Base-by-base conservation (phyloP, 2,888 invertebrate species). In the Chirona hameri region DNA sequence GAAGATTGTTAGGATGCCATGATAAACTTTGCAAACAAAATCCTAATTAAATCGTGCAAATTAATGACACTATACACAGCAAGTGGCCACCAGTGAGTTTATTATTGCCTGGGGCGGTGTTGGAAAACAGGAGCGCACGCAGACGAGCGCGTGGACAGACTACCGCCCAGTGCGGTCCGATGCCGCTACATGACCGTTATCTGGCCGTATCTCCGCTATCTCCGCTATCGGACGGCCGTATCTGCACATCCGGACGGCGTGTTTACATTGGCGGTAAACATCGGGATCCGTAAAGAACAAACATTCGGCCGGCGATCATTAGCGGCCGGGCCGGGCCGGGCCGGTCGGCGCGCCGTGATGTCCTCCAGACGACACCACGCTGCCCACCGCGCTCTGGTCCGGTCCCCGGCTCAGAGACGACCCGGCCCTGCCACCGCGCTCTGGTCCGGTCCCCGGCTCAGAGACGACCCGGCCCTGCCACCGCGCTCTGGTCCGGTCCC, bases 191-290 rank as follows among this genome's bases (percentile, higher is more conserved):
- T 18, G 15, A 12, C 72, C 31, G 31, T 72, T 72, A 72, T 72
- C 72, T 12, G 69, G 14, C 14, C 29, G 27, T 69, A 69, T 69
- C 69, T 27, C 18, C 18, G 29, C 27, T 69, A 69, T 69, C 69
- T 27, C 18, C 18, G 29, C 27, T 72, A 72, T 72, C 72, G 72
- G 72, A 29, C 72, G 18, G 31, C 9, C 18, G 27, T 72, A 72
- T 72, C 72, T 14, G 29, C 31, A 72, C 31, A 72, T 72, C 76
- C 76, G 39, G 76, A 21, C 76, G 27, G 76, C 12, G 21, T 76
- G 76, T 76, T 76, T 76, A 76, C 76, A 46, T 7, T 9, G 27
- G 24, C 21, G 7, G 76, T 76, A 76, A 76, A 76, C 76, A 76
- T 21, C 24, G 76, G 46, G 24, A 21, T 10, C 76, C 24, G 76